Conservation (phyloP, 92 coral and sea anemone species). For the Phenganax subtilis region DNA sequence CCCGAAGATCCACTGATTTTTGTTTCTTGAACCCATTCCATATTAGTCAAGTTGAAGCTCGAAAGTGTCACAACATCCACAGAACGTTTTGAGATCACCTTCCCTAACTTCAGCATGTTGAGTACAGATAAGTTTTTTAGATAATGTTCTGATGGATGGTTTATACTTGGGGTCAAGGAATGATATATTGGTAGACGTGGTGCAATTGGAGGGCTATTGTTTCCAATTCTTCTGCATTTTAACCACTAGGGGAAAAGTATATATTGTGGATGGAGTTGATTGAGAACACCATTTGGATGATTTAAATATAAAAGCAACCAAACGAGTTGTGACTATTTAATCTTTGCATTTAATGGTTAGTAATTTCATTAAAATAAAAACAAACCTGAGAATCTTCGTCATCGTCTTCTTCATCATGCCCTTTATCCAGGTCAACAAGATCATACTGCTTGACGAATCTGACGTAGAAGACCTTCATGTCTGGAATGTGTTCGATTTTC, state of each 20-base stretch:
- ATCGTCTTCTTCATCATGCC: constrained; percentile 17
- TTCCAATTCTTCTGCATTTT: no score
- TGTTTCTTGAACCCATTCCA: constrained; percentile 59
- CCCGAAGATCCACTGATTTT: constrained; percentile 41
- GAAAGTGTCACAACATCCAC: neutral
- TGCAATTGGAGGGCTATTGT: neutral
- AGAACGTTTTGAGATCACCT: neutral
- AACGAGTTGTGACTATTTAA: no score
- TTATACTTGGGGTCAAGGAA: constrained; percentile 25
- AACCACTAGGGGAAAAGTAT: no score
- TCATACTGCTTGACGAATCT: constrained; percentile 39
- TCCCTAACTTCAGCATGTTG: constrained; percentile 26
- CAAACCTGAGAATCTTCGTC: no score
- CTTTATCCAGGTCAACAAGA: constrained; percentile 24
- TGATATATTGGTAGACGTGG: neutral
- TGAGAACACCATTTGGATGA: no score
- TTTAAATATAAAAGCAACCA: no score
- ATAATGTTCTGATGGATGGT: neutral
- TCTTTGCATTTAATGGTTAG: no score
- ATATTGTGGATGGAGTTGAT: no score
- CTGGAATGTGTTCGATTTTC: constrained; percentile 44
- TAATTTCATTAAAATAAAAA: neutral
- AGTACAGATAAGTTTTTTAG: constrained; percentile 25
- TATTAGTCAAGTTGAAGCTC: constrained; percentile 44
- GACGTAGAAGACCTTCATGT: constrained; percentile 41